Conservation (phyloP, 1,140 invertebrate species). For the Aphaenogaster floridana region DNA sequence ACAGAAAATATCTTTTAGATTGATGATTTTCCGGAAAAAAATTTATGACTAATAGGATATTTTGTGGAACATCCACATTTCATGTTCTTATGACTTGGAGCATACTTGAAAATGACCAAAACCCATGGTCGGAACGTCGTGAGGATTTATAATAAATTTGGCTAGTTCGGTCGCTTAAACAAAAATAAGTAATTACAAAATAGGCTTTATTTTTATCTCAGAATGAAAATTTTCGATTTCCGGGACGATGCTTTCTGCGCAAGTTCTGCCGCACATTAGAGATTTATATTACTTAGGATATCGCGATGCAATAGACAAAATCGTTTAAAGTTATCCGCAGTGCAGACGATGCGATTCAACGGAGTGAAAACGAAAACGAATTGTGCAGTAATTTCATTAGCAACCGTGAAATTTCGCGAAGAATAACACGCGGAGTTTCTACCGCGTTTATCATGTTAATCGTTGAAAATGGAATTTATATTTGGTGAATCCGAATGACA, state of each 20-base stretch:
- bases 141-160: too few relatives aligned
- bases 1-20: too few relatives aligned
- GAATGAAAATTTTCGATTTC: conserved; percentile 1
- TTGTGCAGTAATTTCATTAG: conserved; percentile 42
- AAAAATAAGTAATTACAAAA: neutral
- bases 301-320: conserved; percentile 20
- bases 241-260: neutral
- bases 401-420: neutral
- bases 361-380: conserved; percentile 15
- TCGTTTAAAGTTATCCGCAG: conserved; percentile 17
- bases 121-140: too few relatives aligned
- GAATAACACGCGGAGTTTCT: neutral
- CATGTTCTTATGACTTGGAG: too few relatives aligned
- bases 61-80: too few relatives aligned
- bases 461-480: conserved; percentile 3
- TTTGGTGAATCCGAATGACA: neutral
- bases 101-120: too few relatives aligned
- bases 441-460: neutral
- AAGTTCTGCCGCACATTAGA: neutral
- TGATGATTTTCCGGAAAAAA: too few relatives aligned
- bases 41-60: too few relatives aligned
- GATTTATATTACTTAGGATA: conserved; percentile 13
- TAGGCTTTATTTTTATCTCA: neutral
- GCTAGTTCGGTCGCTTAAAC: too few relatives aligned
- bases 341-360: neutral